These are phyloP conservation scores for Dipodomys ordii DNA, from an alignment of 2,113 vertebrate species.

Conservation along the genomic window DNA sequence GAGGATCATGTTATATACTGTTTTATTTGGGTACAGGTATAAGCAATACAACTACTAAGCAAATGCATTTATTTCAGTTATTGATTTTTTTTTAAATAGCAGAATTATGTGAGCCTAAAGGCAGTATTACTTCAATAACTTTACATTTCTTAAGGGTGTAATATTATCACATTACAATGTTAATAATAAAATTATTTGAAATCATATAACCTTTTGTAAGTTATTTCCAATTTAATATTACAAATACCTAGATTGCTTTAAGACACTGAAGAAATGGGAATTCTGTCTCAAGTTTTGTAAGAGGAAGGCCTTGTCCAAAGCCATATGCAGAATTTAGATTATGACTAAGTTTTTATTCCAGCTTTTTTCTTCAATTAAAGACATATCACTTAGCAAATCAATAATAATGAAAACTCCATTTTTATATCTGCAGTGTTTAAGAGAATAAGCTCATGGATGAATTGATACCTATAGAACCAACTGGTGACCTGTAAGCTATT, in stretches of 20 bases:
- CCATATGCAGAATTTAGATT: not conserved
- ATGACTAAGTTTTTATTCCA: constrained; percentile 16
- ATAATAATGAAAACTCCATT: constrained; percentile 32
- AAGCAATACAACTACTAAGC: constrained; percentile 39
- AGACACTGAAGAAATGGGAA: not conserved
- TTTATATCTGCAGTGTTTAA: constrained; percentile 46
- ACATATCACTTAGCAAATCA: constrained; percentile 47
- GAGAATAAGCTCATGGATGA: constrained; percentile 33
- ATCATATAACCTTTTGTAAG: not conserved
- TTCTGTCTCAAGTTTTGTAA: not conserved
- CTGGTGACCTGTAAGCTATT: not conserved
- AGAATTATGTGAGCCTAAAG: not conserved
- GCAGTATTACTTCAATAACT: not conserved
- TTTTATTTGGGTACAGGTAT: not conserved
- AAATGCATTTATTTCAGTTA: not conserved
- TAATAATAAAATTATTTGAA: not conserved
- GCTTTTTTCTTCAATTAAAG: constrained; percentile 51
- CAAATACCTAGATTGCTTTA: not conserved
- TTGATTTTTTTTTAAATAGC: constrained; percentile 25
- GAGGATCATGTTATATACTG: not conserved
- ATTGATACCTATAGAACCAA: not conserved
- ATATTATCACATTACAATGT: not conserved
- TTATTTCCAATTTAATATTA: not conserved
- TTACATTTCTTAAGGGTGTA: constrained; percentile 37
- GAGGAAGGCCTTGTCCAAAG: not conserved